Conservation (phyloP, 2,113 vertebrate species). For the Prochilodus magdalenae region DNA sequence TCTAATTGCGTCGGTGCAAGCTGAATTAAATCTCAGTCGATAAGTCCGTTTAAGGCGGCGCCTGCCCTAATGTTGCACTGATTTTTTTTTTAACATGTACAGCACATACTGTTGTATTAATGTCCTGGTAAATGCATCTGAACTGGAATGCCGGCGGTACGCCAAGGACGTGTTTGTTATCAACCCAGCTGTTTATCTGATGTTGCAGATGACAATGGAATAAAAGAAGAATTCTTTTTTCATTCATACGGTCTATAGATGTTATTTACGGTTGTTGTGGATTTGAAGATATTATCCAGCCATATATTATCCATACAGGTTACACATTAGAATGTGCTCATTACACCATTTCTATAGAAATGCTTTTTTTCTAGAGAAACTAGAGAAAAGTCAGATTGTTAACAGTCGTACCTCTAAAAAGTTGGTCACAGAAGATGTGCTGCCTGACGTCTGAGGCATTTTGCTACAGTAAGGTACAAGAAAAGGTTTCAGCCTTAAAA, state of each 20-base stretch:
- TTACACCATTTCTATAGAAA: too few species aligned
- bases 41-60: neutral
- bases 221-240: neutral
- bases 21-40: neutral
- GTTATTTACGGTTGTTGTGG: neutral
- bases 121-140: neutral
- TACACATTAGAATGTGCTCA: too few species aligned
- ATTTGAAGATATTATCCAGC: too few species aligned
- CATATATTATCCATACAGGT: neutral
- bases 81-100: neutral
- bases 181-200: neutral
- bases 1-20: neutral
- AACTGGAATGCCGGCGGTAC: neutral
- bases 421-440: too few species aligned
- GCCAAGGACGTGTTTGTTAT: neutral
- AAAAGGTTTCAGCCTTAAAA: too few species aligned
- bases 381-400: too few species aligned
- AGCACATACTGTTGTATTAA: neutral
- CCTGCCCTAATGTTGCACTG: conserved; percentile 5
- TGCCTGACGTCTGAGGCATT: too few species aligned
- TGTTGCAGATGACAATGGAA: conserved; percentile 1
- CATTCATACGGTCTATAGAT: neutral
- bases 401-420: too few species aligned
- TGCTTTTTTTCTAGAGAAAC: too few species aligned
- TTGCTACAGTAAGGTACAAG: too few species aligned